These are phyloP conservation scores for Leptobrachium ailaonicum DNA, from an alignment of 2,113 vertebrate species.

Conservation along the genomic window DNA sequence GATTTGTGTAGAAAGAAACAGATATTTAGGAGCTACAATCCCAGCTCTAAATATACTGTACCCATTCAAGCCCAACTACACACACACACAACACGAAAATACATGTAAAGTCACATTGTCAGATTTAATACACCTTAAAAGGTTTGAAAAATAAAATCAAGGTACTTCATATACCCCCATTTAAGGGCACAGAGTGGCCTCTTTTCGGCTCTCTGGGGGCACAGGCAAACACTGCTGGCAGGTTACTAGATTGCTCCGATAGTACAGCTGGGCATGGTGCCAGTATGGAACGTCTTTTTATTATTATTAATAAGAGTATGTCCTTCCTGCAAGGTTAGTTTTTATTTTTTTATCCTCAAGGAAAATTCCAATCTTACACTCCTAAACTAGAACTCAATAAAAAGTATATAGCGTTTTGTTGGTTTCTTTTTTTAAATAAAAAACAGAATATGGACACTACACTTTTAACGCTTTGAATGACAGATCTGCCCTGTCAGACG, in stretches of 20 bases:
- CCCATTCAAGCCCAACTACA: too few relatives aligned
- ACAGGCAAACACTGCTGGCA: slow-evolving; percentile 60
- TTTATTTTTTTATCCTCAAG: slow-evolving; percentile 57
- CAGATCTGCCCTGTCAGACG: too few relatives aligned
- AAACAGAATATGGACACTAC: neutral
- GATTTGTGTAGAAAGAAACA: too few relatives aligned
- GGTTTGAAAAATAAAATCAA: slow-evolving; percentile 64
- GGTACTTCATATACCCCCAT: slow-evolving; percentile 59
- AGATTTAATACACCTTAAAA: slow-evolving; percentile 62
- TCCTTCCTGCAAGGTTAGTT: slow-evolving; percentile 67
- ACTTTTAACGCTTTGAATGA: too few relatives aligned
- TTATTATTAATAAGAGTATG: slow-evolving; percentile 52
- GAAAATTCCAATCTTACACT: slow-evolving; percentile 57
- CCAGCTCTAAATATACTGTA: too few relatives aligned
- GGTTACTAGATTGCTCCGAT: slow-evolving; percentile 61
- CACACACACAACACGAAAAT: slow-evolving; percentile 54
- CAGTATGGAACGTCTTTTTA: slow-evolving; percentile 54
- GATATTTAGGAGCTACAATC: too few relatives aligned
- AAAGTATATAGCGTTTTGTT: neutral
- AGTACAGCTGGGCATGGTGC: slow-evolving; percentile 57
- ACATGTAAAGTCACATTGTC: slow-evolving; percentile 64
- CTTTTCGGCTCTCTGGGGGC: slow-evolving; percentile 62
- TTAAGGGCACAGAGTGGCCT: slow-evolving; percentile 54
- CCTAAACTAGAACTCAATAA: neutral
- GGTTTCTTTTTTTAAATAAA: neutral